These are phyloP conservation scores for Chymomyza costata DNA, from an alignment of 1,140 invertebrate genomes.

Conservation along the genomic window DNA sequence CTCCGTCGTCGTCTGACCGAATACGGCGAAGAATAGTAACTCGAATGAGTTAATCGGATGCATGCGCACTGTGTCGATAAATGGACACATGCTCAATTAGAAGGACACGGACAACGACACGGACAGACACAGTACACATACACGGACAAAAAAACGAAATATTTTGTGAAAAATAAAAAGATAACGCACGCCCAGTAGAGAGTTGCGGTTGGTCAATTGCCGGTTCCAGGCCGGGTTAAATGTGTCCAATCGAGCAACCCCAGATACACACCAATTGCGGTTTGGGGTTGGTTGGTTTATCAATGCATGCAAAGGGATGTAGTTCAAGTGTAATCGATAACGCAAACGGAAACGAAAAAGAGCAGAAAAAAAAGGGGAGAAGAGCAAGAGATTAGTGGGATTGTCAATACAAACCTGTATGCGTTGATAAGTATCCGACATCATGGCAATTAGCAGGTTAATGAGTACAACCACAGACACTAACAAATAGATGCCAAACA, in stretches of 20 bases:
- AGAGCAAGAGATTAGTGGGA: slow-evolving; percentile 59
- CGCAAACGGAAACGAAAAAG: too few relatives aligned
- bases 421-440: slow-evolving; percentile 99
- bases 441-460: slow-evolving; percentile 99
- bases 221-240: slow-evolving; percentile 15
- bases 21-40: slow-evolving; percentile 98
- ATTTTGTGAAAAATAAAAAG: slow-evolving; percentile 69
- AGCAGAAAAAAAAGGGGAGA: slow-evolving; percentile 36
- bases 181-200: slow-evolving; percentile 64
- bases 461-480: slow-evolving; percentile 98
- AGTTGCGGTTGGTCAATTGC: slow-evolving; percentile 50
- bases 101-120: slow-evolving; percentile 8
- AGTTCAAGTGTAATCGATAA: too few relatives aligned
- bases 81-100: slow-evolving; percentile 47
- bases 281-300: slow-evolving; percentile 2
- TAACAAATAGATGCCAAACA: slow-evolving; percentile 98
- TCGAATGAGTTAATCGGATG: slow-evolving; percentile 94
- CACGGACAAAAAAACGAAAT: slow-evolving; percentile 29
- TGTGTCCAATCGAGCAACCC: slow-evolving; percentile 50
- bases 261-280: slow-evolving; percentile 16
- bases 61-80: slow-evolving; percentile 87
- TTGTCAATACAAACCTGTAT: slow-evolving; percentile 84
- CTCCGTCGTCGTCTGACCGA: slow-evolving; percentile 95
- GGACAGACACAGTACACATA: slow-evolving; percentile 33
- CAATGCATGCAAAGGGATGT: too few relatives aligned